These are phyloP conservation scores for Fulmarus glacialis DNA, from an alignment of 2,113 vertebrate species.

Conservation along the genomic window DNA sequence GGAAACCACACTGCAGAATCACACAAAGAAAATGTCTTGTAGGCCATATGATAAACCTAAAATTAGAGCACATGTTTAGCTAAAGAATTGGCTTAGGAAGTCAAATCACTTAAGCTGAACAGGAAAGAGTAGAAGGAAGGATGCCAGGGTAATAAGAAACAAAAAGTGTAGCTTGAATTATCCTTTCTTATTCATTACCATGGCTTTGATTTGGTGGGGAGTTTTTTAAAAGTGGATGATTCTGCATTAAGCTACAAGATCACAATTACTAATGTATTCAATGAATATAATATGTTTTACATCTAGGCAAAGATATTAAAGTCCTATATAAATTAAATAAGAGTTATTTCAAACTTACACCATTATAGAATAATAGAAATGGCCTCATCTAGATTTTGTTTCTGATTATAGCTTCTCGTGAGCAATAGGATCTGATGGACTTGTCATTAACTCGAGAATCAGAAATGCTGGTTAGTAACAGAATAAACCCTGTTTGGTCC, in stretches of 20 bases:
- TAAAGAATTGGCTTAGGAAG: conserved; percentile 18
- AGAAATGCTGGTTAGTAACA: background rate
- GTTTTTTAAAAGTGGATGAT: background rate
- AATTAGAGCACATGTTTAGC: conserved; percentile 29
- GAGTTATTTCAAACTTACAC: background rate
- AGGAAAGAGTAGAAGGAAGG: background rate
- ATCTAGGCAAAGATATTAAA: background rate
- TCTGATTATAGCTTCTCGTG: background rate
- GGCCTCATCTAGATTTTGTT: background rate
- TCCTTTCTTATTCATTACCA: background rate
- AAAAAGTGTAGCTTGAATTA: background rate
- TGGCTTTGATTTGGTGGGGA: background rate
- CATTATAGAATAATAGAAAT: background rate
- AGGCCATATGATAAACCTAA: conserved; percentile 15
- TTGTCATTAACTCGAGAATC: background rate
- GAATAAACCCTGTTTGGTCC: background rate
- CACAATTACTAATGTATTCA: background rate
- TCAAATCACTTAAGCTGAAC: background rate
- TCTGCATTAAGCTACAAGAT: background rate
- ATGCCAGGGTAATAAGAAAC: conserved; percentile 16
- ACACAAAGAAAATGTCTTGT: background rate
- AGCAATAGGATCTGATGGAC: background rate
- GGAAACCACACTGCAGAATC: background rate
- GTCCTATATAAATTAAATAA: background rate
- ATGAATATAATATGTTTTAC: background rate